Conservation (phyloP, 2,888 invertebrate species). For the Hoplodrina ambigua region DNA sequence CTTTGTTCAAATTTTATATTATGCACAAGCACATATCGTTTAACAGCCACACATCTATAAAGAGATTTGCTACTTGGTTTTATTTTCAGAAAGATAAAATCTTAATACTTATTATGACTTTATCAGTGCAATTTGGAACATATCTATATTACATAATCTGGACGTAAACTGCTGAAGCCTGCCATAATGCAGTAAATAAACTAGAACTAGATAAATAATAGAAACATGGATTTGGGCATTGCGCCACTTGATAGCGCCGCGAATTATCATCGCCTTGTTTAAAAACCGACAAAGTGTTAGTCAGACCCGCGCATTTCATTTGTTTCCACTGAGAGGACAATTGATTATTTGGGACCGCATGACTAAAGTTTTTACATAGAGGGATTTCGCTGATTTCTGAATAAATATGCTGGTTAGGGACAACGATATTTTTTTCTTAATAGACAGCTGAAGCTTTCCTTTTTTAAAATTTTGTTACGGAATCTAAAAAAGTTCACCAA, state of each 20-base stretch:
- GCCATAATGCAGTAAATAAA: background rate
- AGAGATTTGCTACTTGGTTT: constrained; percentile 4
- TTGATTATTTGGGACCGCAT: too few relatives aligned
- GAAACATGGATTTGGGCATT: background rate
- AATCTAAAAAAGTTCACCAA: background rate
- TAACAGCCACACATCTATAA: background rate
- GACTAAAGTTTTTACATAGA: too few relatives aligned
- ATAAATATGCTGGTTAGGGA: too few relatives aligned
- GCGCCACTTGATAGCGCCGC: too few relatives aligned
- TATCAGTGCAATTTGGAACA: constrained; percentile 22
- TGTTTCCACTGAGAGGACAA: too few relatives aligned
- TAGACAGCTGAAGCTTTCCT: too few relatives aligned
- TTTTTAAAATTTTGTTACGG: too few relatives aligned
- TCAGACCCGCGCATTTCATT: background rate
- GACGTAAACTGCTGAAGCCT: constrained; percentile 16
- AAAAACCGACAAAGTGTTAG: background rate
- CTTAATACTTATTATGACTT: background rate
- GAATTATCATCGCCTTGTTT: background rate
- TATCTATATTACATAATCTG: background rate
- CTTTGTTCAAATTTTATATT: background rate
- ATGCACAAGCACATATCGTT: background rate
- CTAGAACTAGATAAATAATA: background rate
- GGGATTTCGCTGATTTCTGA: too few relatives aligned
- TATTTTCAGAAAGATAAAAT: constrained; percentile 21
- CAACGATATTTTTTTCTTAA: too few relatives aligned